These are phyloP conservation scores for Zaprionus ghesquierei DNA, from an alignment of 1,140 invertebrate genomes.

Conservation along the genomic window DNA sequence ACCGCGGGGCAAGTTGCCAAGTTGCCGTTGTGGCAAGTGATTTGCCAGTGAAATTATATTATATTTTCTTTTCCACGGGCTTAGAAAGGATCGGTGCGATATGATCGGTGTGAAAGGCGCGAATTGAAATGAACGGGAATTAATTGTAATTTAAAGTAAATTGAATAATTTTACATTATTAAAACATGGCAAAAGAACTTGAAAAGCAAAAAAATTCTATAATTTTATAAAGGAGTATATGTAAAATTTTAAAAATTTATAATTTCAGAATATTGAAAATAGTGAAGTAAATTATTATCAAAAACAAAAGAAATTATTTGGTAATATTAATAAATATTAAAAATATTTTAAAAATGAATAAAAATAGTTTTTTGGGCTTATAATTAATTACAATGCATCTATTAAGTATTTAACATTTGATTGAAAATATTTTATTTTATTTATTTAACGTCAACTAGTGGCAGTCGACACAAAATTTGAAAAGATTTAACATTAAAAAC, in stretches of 20 bases:
- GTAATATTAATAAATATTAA: background rate
- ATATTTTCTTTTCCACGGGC: background rate
- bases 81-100: background rate
- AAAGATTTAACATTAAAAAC: too few species aligned
- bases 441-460: too few species aligned
- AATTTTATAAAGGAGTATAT: too few species aligned
- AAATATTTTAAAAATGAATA: too few species aligned
- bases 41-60: constrained; percentile 13
- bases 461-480: too few species aligned
- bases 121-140: background rate
- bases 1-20: constrained; percentile 14
- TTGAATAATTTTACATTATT: background rate
- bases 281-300: too few species aligned
- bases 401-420: too few species aligned
- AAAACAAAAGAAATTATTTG: background rate
- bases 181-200: too few species aligned
- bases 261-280: background rate
- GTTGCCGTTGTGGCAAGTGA: constrained; percentile 3
- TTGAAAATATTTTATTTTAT: too few species aligned
- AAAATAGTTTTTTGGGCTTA: too few species aligned
- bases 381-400: too few species aligned
- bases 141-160: background rate
- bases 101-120: background rate
- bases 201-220: background rate
- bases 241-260: too few species aligned